phyloP scores from a whole-genome alignment of 1,140 invertebrate species.

The Bombus cullumanus region DNA sequence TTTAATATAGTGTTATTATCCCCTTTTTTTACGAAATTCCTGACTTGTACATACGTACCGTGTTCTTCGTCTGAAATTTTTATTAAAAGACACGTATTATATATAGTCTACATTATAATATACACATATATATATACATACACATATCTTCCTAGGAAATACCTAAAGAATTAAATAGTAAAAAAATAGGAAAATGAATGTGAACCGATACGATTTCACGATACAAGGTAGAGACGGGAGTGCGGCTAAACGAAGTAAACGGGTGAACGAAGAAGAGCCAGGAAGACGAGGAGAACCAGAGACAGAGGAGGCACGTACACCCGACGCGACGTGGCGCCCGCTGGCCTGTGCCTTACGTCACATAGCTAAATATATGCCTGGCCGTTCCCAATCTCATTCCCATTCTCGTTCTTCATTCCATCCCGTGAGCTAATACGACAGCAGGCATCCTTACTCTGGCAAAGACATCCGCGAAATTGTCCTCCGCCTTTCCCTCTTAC shows the following conservation, averaged over 20 bases:
- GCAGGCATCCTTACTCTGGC: conserved; percentile 47
- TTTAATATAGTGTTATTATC: too few species aligned
- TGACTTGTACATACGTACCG: too few species aligned
- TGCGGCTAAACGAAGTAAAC: too few species aligned
- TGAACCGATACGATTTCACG: not conserved
- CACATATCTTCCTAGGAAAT: not conserved
- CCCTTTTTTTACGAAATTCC: too few species aligned
- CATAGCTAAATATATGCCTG: conserved; percentile 68
- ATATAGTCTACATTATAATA: too few species aligned
- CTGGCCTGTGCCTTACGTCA: conserved; percentile 66
- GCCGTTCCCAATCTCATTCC: conserved; percentile 68
- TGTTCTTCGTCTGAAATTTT: too few species aligned
- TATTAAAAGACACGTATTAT: too few species aligned
- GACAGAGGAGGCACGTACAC: conserved; percentile 44
- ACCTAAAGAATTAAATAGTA: not conserved
- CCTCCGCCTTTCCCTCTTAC: conserved; percentile 7
- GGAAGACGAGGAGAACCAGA: not conserved
- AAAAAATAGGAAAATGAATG: conserved; percentile 2
- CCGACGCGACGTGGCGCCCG: conserved; percentile 64
- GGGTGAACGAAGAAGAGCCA: conserved; percentile 25
- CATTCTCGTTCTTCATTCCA: conserved; percentile 66
- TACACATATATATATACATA: too few species aligned
- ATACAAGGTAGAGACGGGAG: not conserved
- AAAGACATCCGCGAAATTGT: conserved; percentile 52
- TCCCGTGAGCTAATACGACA: conserved; percentile 50